A percentile compares a stretch with the other conserved stretches of the same genome.
phyloP scores from a whole-genome alignment of 2,797 vertebrate genomes.

The Acanthis flammea region DNA sequence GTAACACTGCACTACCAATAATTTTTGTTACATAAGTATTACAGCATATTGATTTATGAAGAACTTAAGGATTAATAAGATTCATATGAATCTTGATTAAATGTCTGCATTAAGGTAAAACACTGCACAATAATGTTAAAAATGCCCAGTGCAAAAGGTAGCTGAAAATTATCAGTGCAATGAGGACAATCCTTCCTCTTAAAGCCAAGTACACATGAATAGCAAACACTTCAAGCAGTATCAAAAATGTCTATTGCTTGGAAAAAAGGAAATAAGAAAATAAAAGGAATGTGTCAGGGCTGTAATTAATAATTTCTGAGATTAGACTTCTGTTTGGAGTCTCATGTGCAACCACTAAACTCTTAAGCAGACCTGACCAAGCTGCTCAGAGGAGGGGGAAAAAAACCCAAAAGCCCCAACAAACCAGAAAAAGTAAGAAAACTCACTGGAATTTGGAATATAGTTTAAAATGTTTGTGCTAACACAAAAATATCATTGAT shows the following conservation, averaged over 20 bases:
- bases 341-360: background rate
- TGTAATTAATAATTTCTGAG: background rate
- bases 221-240: background rate
- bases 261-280: background rate
- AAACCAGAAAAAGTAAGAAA: background rate
- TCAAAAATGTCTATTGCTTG: background rate
- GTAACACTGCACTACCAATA: background rate
- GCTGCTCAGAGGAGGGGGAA: fast-evolving
- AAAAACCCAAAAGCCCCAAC: fast-evolving
- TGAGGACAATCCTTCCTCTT: background rate
- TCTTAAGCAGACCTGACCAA: background rate
- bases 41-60: background rate
- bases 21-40: background rate
- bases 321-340: background rate
- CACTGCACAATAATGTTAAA: background rate
- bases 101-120: background rate
- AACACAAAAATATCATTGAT: background rate
- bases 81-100: background rate
- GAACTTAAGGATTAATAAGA: background rate
- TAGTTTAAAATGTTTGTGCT: background rate
- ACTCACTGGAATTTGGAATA: background rate
- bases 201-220: background rate
- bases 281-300: background rate
- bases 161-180: background rate
- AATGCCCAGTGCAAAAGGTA: background rate